Evolutionary conservation across 2,113 vertebrate genomes (phyloP).

Genomic region (Hydrochoerus hydrochaeris): DNA sequence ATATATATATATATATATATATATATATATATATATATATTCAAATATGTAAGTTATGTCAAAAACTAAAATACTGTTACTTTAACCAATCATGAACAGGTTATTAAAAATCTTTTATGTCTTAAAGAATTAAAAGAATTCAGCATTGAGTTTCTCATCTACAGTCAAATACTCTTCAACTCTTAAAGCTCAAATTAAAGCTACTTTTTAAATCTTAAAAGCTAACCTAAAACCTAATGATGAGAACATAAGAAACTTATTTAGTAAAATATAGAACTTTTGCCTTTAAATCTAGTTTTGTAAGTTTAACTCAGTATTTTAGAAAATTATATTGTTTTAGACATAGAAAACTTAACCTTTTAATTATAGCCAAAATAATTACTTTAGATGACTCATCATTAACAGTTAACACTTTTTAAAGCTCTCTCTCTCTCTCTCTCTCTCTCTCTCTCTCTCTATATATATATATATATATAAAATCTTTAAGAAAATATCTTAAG

Average conservation of each 20-base stretch:
- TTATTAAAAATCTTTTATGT: not conserved
- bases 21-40: not conserved
- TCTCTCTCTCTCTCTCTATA: too few species aligned
- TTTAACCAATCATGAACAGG: not conserved
- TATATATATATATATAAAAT: too few species aligned
- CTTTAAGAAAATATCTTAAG: not conserved
- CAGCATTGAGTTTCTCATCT: too few species aligned
- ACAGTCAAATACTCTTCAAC: not conserved
- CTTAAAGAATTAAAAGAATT: not conserved
- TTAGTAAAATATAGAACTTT: not conserved
- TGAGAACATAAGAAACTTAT: not conserved
- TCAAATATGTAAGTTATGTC: not conserved
- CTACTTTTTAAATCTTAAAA: not conserved
- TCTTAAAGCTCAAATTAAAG: not conserved
- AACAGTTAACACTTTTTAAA: not conserved
- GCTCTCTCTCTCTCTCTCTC: too few species aligned
- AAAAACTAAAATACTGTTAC: not conserved
- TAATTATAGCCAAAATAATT: not conserved
- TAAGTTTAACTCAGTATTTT: not conserved
- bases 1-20: not conserved
- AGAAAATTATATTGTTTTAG: not conserved
- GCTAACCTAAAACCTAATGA: not conserved
- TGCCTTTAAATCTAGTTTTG: not conserved
- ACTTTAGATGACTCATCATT: not conserved
- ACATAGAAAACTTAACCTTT: not conserved